Evolutionary conservation across 37 sponge, comb jelly and placozoan genomes (phyloP), one percentile per base, ranked within the genome.

Genomic region (Agelas oroides): DNA sequence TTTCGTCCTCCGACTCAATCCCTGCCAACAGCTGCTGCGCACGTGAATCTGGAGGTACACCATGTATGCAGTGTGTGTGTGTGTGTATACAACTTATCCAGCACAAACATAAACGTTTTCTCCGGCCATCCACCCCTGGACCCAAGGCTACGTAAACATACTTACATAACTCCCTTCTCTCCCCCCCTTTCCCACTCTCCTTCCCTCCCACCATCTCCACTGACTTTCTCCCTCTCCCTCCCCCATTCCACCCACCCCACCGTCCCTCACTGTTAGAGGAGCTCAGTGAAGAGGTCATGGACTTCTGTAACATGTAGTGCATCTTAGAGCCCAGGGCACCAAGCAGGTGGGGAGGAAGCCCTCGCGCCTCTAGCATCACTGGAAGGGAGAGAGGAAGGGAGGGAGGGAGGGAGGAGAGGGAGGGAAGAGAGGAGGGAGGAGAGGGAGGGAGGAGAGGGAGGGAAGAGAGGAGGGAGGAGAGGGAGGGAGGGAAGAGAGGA

Each of bases 301-400:
- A 81, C 57, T 89, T 89, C 1, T 83, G 85, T 54, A 89, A 46
- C 11, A 89, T 72, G 73, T 84, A 79, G 36, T 84, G 90, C 90
- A 89, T 89, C 53, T 78, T 84, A 1, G 86, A 84, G 16, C 88
- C 89, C 3, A 96, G 83, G 19, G 94, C 79, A 37, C 86, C 92
- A 0, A 93, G 84, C 28, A 96, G 82, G 71, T 93, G 87, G 15
- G 92, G 87, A 33, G 92, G 92, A 2, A 95, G 77, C 0, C 93
- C 93, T 8, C 90, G 87, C 16, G 90, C 87, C 71, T 92, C 96
- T 55, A 95, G 70, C 87, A 95, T 75, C n/a, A 81, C 96, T 95
- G 76, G 25, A 27, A 28, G 33, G 5, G 54, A 33, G 66, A 25
- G 1, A 1, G 66, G 32, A 33, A 16, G 31, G 30, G 31, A 33